Conservation (phyloP, 2,888 invertebrate genomes). For the Drosophila diplacantha region DNA sequence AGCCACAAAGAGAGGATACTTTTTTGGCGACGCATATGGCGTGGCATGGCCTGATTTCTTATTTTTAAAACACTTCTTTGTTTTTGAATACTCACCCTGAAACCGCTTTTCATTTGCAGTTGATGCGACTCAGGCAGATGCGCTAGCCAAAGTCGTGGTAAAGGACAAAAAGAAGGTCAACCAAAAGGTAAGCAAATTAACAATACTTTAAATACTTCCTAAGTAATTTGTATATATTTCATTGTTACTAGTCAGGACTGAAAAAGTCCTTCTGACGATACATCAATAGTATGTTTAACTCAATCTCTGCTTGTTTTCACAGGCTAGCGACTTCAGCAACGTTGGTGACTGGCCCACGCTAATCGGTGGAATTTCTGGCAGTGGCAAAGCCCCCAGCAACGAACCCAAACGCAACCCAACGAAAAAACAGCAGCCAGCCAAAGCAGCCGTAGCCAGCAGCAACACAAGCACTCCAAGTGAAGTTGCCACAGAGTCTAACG, state of each 20-base stretch:
- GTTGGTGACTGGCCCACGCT: constrained; percentile 95
- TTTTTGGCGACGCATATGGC: constrained; percentile 32
- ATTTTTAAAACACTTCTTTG: constrained; percentile 37
- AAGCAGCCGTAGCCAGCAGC: constrained; percentile 37
- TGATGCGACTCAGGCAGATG: constrained; percentile 61
- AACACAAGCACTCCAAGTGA: constrained; percentile 42
- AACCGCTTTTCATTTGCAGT: constrained; percentile 48
- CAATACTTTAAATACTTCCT: neutral
- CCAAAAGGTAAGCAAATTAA: constrained; percentile 79
- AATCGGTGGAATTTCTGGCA: constrained; percentile 78
- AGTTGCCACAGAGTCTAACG: constrained; percentile 45
- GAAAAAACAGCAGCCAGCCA: constrained; percentile 64
- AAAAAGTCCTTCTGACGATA: neutral
- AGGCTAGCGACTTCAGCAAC: constrained; percentile 93
- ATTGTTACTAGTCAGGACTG: neutral
- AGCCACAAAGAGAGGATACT: constrained; percentile 44
- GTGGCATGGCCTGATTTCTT: constrained; percentile 55
- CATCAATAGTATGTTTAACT: neutral
- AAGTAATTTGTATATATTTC: neutral
- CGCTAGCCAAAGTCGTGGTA: constrained; percentile 77
- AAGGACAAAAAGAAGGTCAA: constrained; percentile 80
- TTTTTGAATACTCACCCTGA: constrained; percentile 20
- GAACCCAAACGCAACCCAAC: constrained; percentile 74
- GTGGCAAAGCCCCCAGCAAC: constrained; percentile 80
- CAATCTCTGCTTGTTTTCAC: constrained; percentile 41